Percentiles rank a stretch among this genome's conserved stretches.
Conservation (phyloP, 2,113 vertebrate species). For the Aix galericulata region DNA sequence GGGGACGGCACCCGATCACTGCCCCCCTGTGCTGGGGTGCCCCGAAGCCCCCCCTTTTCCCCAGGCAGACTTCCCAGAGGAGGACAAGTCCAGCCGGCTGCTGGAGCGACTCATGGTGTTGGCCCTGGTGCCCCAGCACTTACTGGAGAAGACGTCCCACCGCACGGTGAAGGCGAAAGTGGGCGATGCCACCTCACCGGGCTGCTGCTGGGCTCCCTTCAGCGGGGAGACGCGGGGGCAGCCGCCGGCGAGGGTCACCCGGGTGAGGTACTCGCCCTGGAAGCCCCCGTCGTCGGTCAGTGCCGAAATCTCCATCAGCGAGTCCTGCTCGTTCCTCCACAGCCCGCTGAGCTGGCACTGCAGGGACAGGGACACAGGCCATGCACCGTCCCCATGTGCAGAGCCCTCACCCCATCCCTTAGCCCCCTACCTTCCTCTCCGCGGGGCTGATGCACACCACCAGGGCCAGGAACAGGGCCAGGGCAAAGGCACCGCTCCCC, state of each 20-base stretch:
- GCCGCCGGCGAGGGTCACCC: background rate
- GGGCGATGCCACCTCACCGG: background rate
- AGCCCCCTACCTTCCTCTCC: background rate
- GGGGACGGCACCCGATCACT: background rate
- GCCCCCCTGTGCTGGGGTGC: background rate
- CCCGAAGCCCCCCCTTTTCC: background rate
- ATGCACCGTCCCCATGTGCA: background rate
- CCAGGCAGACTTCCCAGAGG: background rate
- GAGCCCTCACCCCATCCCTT: background rate
- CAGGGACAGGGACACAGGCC: too few relatives aligned
- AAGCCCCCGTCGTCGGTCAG: background rate
- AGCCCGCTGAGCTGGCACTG: background rate
- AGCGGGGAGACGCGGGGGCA: background rate
- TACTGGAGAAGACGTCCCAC: background rate
- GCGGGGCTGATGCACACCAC: accelerated
- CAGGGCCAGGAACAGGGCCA: background rate
- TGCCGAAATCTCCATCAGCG: background rate
- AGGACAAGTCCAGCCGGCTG: too few relatives aligned
- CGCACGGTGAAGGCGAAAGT: background rate
- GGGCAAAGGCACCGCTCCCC: background rate
- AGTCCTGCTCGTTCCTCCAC: background rate
- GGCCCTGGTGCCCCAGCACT: background rate
- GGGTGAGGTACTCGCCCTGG: background rate
- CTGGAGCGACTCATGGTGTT: background rate
- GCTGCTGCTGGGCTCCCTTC: background rate